These are phyloP conservation scores for Labeo calbasu DNA, from an alignment of 2,797 vertebrate genomes.

Conservation along the genomic window DNA sequence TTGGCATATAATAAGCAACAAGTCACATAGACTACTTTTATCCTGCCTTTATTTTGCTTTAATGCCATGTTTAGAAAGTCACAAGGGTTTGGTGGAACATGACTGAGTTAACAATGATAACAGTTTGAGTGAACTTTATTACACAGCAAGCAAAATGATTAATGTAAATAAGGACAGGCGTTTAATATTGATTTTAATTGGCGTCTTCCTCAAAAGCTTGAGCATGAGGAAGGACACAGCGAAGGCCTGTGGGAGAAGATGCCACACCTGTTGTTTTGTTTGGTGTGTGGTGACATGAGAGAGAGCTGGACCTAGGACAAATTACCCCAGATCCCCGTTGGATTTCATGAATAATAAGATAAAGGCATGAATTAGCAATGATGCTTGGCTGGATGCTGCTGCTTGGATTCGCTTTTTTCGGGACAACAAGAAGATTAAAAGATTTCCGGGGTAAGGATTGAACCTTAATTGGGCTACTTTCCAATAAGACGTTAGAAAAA, in stretches of 20 bases:
- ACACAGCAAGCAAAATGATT: conserved; percentile 51
- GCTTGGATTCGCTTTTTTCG: conserved; percentile 24
- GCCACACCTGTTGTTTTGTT: conserved; percentile 57
- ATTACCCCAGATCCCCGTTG: conserved; percentile 47
- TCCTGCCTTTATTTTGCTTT: background rate
- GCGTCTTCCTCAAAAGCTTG: conserved; percentile 33
- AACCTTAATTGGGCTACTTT: conserved; percentile 52
- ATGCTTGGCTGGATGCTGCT: conserved; percentile 16
- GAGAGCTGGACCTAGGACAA: conserved; percentile 39
- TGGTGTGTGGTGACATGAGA: conserved; percentile 46
- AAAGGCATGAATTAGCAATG: conserved; percentile 55
- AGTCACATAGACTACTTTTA: background rate
- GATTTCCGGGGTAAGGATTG: conserved; percentile 22
- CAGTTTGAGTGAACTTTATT: conserved; percentile 24
- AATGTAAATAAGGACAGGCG: conserved; percentile 54
- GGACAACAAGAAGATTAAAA: conserved; percentile 54
- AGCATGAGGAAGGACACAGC: conserved; percentile 12
- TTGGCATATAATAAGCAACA: background rate
- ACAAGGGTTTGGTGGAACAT: background rate
- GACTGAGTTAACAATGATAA: background rate
- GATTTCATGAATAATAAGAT: conserved; percentile 57
- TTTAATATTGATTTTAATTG: conserved; percentile 54
- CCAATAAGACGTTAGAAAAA: conserved; percentile 21
- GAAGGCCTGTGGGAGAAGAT: conserved; percentile 6
- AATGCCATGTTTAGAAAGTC: background rate